Evolutionary conservation across 2,888 invertebrate species (phyloP).

Genomic region (Diaperis boleti): DNA sequence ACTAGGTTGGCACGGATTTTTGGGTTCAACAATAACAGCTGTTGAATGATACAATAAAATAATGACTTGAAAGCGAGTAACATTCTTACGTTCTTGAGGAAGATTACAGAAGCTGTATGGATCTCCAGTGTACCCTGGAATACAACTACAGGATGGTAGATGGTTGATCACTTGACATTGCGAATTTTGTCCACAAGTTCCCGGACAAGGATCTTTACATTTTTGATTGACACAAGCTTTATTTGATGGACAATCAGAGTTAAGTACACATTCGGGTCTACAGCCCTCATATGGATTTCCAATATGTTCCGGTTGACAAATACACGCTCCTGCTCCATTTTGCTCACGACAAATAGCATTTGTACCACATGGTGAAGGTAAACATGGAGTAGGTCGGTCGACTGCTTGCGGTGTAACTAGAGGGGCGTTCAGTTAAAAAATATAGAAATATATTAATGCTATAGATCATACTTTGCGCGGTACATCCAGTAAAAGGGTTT

Average conservation of each 20-base stretch:
- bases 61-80: background rate
- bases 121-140: conserved; percentile 81
- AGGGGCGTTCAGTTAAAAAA: too few relatives aligned
- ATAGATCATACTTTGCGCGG: conserved; percentile 48
- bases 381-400: conserved; percentile 73
- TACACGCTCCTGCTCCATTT: conserved; percentile 80
- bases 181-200: conserved; percentile 80
- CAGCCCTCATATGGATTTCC: conserved; percentile 85
- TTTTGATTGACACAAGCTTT: conserved; percentile 78
- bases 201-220: conserved; percentile 78
- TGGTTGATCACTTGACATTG: conserved; percentile 80
- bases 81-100: conserved; percentile 65
- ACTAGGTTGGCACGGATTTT: conserved; percentile 77
- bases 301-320: conserved; percentile 77
- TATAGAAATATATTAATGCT: background rate
- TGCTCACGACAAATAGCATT: conserved; percentile 82
- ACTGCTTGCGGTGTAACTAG: conserved; percentile 38
- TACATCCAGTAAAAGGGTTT: conserved; percentile 63
- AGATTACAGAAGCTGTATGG: conserved; percentile 76
- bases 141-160: conserved; percentile 77
- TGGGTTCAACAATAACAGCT: conserved; percentile 47
- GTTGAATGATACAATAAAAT: background rate
- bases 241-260: conserved; percentile 79
- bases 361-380: conserved; percentile 74
- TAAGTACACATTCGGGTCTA: conserved; percentile 80